phyloP scores from a whole-genome alignment of 2,888 invertebrate species.

The Aporophyla nigra region DNA sequence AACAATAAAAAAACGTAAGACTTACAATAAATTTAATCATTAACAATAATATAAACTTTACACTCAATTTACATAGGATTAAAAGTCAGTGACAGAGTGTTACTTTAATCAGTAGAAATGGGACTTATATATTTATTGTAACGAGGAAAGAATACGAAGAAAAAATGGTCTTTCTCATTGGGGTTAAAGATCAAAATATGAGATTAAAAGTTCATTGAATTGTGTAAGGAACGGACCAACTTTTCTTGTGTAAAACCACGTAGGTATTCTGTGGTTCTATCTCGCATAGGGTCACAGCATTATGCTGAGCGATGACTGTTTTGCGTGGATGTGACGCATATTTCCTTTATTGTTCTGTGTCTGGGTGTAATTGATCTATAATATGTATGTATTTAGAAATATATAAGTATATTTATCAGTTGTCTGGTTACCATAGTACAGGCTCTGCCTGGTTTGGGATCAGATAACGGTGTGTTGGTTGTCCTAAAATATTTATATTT shows the following conservation, averaged over 20 bases:
- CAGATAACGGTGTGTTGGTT: no score
- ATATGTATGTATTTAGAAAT: no score
- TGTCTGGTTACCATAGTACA: no score
- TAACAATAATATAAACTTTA: constrained; percentile 73
- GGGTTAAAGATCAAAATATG: constrained; percentile 60
- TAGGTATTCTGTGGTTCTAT: no score
- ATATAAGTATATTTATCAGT: no score
- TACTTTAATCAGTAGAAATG: constrained; percentile 37
- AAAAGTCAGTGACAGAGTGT: constrained; percentile 57
- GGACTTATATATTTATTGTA: constrained; percentile 48
- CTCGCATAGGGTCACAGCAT: no score
- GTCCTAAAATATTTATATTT: no score
- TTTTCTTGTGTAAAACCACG: constrained; percentile 14
- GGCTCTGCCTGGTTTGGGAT: no score
- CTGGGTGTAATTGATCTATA: no score
- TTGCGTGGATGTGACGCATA: no score
- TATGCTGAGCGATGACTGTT: no score
- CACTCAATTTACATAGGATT: constrained; percentile 72
- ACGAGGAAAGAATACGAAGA: constrained; percentile 39
- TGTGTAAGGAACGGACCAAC: constrained; percentile 24
- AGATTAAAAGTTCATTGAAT: constrained; percentile 63
- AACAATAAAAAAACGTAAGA: constrained; percentile 68
- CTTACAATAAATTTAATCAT: constrained; percentile 69
- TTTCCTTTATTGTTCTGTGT: no score
- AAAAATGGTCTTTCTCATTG: constrained; percentile 32